A percentile compares a stretch with the other conserved stretches of the same genome.
Conservation (phyloP, 1,140 invertebrate species). For the Cydia pomonella region DNA sequence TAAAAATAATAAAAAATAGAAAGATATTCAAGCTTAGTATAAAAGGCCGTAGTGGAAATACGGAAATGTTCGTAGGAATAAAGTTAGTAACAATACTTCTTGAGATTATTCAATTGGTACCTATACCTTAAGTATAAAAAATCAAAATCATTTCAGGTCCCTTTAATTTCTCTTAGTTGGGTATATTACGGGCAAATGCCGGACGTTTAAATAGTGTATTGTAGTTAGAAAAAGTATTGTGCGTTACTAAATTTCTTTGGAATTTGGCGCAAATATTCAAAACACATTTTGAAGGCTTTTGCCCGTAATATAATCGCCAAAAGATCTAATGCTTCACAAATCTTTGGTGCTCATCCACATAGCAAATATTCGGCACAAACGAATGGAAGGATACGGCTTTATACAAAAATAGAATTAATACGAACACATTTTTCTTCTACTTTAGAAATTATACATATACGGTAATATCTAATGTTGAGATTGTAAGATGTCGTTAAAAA, state of each 20-base stretch:
- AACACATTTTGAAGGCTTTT: neutral
- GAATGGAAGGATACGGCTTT: slow-evolving; percentile 57
- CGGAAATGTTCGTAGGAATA: slow-evolving; percentile 59
- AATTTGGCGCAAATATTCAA: neutral
- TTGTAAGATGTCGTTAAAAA: slow-evolving; percentile 73
- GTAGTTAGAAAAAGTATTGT: neutral
- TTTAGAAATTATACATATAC: slow-evolving; percentile 63
- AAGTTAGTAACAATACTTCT: slow-evolving; percentile 56
- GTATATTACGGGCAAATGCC: slow-evolving; percentile 30
- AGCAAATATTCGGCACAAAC: slow-evolving; percentile 70
- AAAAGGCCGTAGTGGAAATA: slow-evolving; percentile 65
- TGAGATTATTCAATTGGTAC: slow-evolving; percentile 78
- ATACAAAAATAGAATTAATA: slow-evolving; percentile 62
- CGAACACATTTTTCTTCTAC: slow-evolving; percentile 72
- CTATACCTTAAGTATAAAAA: slow-evolving; percentile 73
- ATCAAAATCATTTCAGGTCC: slow-evolving; percentile 77
- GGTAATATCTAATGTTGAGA: slow-evolving; percentile 76
- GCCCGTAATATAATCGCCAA: slow-evolving; percentile 62
- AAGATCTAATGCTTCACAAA: slow-evolving; percentile 75
- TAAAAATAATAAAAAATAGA: slow-evolving; percentile 69
- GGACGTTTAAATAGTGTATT: neutral
- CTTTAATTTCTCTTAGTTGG: slow-evolving; percentile 77
- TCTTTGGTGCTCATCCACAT: slow-evolving; percentile 79
- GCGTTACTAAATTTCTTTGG: slow-evolving; percentile 5
- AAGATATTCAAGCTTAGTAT: slow-evolving; percentile 55